phyloP scores from a whole-genome alignment of 1,140 invertebrate genomes.

The Lamellibrachia luymesi region DNA sequence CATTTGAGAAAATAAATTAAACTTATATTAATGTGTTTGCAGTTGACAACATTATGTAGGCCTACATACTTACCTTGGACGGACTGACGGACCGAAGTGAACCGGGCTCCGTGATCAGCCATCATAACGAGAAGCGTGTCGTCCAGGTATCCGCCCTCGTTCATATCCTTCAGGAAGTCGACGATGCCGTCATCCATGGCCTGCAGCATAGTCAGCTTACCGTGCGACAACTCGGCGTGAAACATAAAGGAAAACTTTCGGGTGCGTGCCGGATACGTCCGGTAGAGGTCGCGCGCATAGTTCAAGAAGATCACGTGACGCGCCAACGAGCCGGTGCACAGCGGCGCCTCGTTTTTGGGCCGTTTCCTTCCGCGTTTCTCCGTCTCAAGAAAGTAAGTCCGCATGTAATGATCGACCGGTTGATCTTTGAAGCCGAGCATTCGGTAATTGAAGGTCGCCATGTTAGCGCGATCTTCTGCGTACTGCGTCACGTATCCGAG shows the following conservation, averaged over 20 bases:
- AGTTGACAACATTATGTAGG: too few species aligned
- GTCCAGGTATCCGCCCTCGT: slow-evolving; percentile 31
- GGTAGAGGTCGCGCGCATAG: slow-evolving; percentile 61
- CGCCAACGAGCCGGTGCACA: slow-evolving; percentile 74
- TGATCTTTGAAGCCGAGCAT: slow-evolving; percentile 64
- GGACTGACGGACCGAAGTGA: slow-evolving; percentile 60
- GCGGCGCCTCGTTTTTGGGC: neutral
- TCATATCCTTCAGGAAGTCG: slow-evolving; percentile 31
- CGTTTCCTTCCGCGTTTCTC: slow-evolving; percentile 38
- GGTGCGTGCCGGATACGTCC: neutral
- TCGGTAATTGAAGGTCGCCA: slow-evolving; percentile 83
- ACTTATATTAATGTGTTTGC: too few species aligned
- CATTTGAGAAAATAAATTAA: too few species aligned
- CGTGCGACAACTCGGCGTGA: slow-evolving; percentile 33
- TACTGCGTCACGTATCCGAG: slow-evolving; percentile 68
- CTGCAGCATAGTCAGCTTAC: slow-evolving; percentile 55
- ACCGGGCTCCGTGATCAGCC: slow-evolving; percentile 48
- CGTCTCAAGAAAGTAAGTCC: slow-evolving; percentile 65
- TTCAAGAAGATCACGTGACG: slow-evolving; percentile 72
- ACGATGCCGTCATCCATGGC: slow-evolving; percentile 33
- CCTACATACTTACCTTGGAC: slow-evolving; percentile 62
- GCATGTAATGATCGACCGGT: slow-evolving; percentile 82
- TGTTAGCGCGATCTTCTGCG: slow-evolving; percentile 79
- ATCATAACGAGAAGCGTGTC: slow-evolving; percentile 41
- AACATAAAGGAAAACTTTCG: slow-evolving; percentile 24